Evolutionary conservation across 1,140 invertebrate genomes (phyloP).

Genomic region (Drosophila ohnishii): DNA sequence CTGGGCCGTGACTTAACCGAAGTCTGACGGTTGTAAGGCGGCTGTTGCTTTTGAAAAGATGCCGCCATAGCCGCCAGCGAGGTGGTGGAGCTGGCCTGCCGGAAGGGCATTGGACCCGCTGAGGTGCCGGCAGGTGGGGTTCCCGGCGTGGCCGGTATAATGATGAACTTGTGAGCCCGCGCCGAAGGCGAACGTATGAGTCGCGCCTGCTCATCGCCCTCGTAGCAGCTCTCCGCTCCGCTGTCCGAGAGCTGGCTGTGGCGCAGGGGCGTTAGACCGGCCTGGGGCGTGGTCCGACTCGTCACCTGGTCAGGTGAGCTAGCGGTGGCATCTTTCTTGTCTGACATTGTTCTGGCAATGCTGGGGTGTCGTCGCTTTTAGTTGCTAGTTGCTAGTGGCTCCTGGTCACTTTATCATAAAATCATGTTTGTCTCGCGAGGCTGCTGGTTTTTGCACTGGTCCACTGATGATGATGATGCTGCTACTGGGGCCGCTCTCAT

Average conservation of each 20-base stretch:
- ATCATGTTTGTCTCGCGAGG: slow-evolving; percentile 47
- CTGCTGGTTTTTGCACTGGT: slow-evolving; percentile 47
- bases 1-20: slow-evolving; percentile 59
- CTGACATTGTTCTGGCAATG: slow-evolving; percentile 42
- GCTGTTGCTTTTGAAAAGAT: slow-evolving; percentile 63
- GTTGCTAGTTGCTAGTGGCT: slow-evolving; percentile 33
- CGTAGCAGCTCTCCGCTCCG: slow-evolving; percentile 73
- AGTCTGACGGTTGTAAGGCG: slow-evolving; percentile 27
- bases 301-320: slow-evolving; percentile 51
- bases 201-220: slow-evolving; percentile 68
- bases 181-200: slow-evolving; percentile 68
- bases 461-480: slow-evolving; percentile 10
- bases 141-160: slow-evolving; percentile 70
- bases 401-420: slow-evolving; percentile 58
- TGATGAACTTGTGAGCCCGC: slow-evolving; percentile 76
- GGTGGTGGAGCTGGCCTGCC: slow-evolving; percentile 64
- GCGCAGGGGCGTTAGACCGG: slow-evolving; percentile 43
- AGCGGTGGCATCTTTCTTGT: slow-evolving; percentile 24
- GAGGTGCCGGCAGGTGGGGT: slow-evolving; percentile 23
- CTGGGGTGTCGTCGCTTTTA: slow-evolving; percentile 4
- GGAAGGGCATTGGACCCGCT: slow-evolving; percentile 56
- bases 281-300: slow-evolving; percentile 36
- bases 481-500: slow-evolving; percentile 46
- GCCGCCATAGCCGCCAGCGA: slow-evolving; percentile 66
- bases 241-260: slow-evolving; percentile 76